Percentiles rank a stretch among this genome's conserved stretches.
These are phyloP conservation scores for Rhaphigaster nebulosa DNA, from an alignment of 2,888 invertebrate genomes.

Conservation along the genomic window DNA sequence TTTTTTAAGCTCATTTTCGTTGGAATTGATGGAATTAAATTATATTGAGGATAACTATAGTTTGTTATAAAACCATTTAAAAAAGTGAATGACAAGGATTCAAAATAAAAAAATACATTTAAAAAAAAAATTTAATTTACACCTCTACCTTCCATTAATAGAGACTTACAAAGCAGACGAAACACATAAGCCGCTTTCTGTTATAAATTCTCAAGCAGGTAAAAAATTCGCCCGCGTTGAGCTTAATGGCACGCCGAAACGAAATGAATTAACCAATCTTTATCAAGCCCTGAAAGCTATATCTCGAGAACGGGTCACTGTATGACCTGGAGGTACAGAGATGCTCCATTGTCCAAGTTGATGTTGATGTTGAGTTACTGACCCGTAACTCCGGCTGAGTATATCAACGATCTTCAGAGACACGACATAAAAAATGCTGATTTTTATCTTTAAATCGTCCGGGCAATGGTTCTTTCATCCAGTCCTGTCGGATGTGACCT, in stretches of 20 bases:
- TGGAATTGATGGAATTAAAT: too few relatives aligned
- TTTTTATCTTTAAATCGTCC: not conserved
- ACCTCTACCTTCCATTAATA: too few relatives aligned
- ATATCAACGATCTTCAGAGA: not conserved
- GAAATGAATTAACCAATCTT: not conserved
- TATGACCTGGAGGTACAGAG: not conserved
- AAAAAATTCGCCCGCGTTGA: too few relatives aligned
- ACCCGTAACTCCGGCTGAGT: not conserved
- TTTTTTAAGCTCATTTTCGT: too few relatives aligned
- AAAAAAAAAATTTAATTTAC: too few relatives aligned
- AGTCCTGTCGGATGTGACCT: conserved; percentile 19
- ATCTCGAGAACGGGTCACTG: not conserved
- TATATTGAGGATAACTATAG: too few relatives aligned
- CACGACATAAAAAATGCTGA: not conserved
- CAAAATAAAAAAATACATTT: too few relatives aligned
- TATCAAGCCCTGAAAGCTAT: not conserved
- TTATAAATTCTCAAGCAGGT: too few relatives aligned
- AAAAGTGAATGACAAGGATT: too few relatives aligned
- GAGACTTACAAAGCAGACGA: too few relatives aligned
- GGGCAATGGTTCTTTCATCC: not conserved
- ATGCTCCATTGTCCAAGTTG: not conserved
- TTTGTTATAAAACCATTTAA: too few relatives aligned
- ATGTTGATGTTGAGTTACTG: conserved; percentile 4
- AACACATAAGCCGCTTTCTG: too few relatives aligned
- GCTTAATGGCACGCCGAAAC: not conserved